Evolutionary conservation across 1,140 invertebrate genomes (phyloP).

Genomic region (Drosophila nikananu): DNA sequence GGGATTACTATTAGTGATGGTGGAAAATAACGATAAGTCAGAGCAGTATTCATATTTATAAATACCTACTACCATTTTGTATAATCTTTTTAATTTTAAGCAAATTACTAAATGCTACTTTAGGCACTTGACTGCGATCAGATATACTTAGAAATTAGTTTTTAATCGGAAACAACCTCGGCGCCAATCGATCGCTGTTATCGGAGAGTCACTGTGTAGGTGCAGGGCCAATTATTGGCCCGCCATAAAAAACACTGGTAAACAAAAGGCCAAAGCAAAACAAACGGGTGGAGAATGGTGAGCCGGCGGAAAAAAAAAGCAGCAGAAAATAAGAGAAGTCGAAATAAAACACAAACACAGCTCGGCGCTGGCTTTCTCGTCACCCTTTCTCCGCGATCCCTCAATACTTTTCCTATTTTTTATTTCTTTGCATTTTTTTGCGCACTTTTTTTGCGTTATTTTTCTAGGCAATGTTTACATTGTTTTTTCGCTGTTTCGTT

Average conservation of each 20-base stretch:
- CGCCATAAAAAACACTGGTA: constrained; percentile 32
- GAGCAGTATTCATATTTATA: not conserved
- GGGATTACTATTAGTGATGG: too few relatives aligned
- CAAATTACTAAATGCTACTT: not conserved
- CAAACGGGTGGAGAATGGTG: constrained; percentile 39
- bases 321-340: constrained; percentile 13
- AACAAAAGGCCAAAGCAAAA: constrained; percentile 46
- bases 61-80: not conserved
- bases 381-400: constrained; percentile 21
- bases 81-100: not conserved
- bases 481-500: constrained; percentile 37
- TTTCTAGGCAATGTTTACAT: constrained; percentile 39
- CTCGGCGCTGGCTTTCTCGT: constrained; percentile 14
- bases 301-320: constrained; percentile 20
- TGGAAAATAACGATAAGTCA: not conserved
- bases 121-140: constrained; percentile 10
- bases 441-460: constrained; percentile 29
- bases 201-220: constrained; percentile 24
- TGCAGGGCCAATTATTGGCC: constrained; percentile 43
- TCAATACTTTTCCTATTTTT: constrained; percentile 26
- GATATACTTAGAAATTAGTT: constrained; percentile 14
- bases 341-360: constrained; percentile 31
- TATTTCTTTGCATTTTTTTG: constrained; percentile 19
- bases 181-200: constrained; percentile 5
- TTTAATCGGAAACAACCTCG: not conserved